Evolutionary conservation across 2,113 vertebrate genomes (phyloP).

Genomic region (Gnathonemus echidnorhynchus): DNA sequence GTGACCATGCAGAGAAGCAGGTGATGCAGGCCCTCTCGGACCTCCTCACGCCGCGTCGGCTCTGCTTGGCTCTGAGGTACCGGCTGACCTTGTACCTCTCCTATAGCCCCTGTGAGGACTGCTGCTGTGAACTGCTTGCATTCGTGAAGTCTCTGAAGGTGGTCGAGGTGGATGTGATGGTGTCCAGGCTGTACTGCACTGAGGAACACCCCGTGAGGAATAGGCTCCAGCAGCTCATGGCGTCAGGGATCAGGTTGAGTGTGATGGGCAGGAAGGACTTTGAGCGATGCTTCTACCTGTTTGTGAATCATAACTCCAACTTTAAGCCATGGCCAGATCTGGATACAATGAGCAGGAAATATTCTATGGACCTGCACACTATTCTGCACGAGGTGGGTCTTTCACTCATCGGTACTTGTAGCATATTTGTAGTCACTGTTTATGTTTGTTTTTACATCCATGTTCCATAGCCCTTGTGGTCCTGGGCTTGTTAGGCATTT

Average conservation of each 20-base stretch:
- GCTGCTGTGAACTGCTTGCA: background rate
- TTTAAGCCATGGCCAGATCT: background rate
- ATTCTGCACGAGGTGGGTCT: background rate
- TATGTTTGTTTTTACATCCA: background rate
- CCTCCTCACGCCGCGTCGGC: background rate
- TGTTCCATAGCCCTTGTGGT: background rate
- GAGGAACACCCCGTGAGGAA: background rate
- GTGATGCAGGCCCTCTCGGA: background rate
- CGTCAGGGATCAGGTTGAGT: background rate
- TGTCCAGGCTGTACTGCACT: background rate
- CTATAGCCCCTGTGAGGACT: background rate
- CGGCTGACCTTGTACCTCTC: background rate
- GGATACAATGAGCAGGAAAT: background rate
- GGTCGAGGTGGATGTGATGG: background rate
- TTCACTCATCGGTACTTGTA: background rate
- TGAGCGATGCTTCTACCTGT: background rate
- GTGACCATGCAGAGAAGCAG: background rate
- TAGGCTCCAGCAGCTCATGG: background rate
- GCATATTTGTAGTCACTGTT: background rate
- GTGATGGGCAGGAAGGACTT: conserved; percentile 3
- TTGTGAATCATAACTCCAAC: background rate
- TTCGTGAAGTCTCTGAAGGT: background rate
- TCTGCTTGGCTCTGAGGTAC: background rate
- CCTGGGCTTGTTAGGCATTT: background rate
- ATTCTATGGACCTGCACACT: background rate